Evolutionary conservation across 1,140 invertebrate genomes (phyloP), one percentile per base, ranked within the genome.

Genomic region (Euwallacea fornicatus): DNA sequence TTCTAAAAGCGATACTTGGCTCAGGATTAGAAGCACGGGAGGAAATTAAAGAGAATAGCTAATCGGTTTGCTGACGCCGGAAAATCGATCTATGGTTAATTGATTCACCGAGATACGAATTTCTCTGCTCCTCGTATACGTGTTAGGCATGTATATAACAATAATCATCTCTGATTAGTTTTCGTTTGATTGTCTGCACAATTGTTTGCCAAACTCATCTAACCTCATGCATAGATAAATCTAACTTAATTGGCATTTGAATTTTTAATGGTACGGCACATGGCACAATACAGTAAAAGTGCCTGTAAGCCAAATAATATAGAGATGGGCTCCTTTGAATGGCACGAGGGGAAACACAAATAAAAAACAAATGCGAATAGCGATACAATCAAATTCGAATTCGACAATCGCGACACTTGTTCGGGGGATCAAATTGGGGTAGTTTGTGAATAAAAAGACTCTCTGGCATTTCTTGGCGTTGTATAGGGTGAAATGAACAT

Each of bases 331-430:
- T 13, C 16, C 7, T 15, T 33, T 7, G 46, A 50, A 50, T 50
- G 7, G 13, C 2, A 10, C 7, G 16, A 16, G n/a, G 54, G 16
- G 33, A 41, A 61, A 61, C 10, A 63, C 47, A 11, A 66, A 71
- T 59, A 66, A 71, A 71, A 71, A 71, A 64, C 69, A 71, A 71
- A 71, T 71, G 66, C 62, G 58, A 11, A 70, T 63, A 42, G 68
- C n/a, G 69, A 71, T 71, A 71, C 69, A 71, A 71, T 71, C 69
- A 71, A 71, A 71, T 71, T 66, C 62, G n/a, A 61, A 65, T 71
- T 71, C 69, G 69, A 71, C 69, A 71, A 71, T 71, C 69, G 69
- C 63, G 63, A 71, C 69, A 71, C 69, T 71, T 71, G 69, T 71
- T 65, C 47, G 62, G 44, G 69, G 63, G 69, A 15, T 65, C 21